These are phyloP conservation scores for Hippasteria phrygiana DNA, from an alignment of 53 echinoderm and acorn worm genomes.

Conservation along the genomic window DNA sequence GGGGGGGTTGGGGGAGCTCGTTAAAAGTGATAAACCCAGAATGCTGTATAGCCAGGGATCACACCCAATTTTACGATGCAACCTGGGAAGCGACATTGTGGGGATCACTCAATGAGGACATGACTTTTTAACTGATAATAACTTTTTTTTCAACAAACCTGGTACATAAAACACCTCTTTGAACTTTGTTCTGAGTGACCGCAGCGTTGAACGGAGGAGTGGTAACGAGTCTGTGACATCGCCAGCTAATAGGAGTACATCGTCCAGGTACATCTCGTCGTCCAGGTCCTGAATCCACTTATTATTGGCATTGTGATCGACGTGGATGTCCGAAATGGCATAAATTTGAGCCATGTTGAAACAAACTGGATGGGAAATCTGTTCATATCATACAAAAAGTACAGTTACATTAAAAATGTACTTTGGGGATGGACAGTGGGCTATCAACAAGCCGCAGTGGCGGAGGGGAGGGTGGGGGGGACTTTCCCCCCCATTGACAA, in stretches of 20 bases:
- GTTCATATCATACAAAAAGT: neutral
- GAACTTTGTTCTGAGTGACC: slow-evolving; percentile 83
- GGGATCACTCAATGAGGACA: no score
- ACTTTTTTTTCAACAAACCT: slow-evolving; percentile 59
- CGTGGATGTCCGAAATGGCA: slow-evolving; percentile 98
- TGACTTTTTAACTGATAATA: neutral
- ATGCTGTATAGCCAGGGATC: no score
- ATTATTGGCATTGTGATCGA: slow-evolving; percentile 85
- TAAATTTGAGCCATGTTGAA: slow-evolving; percentile 86
- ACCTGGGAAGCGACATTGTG: no score
- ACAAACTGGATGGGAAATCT: slow-evolving; percentile 20
- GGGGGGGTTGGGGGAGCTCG: no score
- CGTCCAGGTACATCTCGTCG: slow-evolving; percentile 71
- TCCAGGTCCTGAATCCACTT: slow-evolving; percentile 83
- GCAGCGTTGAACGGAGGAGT: slow-evolving; percentile 76
- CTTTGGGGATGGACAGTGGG: no score
- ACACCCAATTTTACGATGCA: no score
- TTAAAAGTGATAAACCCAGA: no score
- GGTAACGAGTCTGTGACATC: slow-evolving; percentile 86
- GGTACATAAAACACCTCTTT: slow-evolving; percentile 95
- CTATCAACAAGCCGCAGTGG: no score
- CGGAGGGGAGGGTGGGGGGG: no score
- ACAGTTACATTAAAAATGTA: neutral
- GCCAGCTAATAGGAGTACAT: slow-evolving; percentile 90
- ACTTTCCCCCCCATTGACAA: no score